These are phyloP conservation scores for Tylochromis polylepis DNA, from an alignment of 2,113 vertebrate species.

Conservation along the genomic window DNA sequence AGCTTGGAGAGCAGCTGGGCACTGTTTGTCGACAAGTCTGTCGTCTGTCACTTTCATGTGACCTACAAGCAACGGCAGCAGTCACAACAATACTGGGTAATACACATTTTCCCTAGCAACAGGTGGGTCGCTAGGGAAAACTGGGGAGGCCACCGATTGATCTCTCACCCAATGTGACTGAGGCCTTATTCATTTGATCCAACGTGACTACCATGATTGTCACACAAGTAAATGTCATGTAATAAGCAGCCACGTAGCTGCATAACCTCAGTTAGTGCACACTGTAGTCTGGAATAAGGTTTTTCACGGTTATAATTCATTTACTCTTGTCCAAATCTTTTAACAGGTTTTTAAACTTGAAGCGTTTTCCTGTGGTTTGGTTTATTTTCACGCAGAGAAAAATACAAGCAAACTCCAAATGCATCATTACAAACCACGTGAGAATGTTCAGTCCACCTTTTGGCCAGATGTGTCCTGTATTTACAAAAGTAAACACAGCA, in stretches of 20 bases:
- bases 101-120: neutral
- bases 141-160: neutral
- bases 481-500: too few species aligned
- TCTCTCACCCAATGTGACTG: neutral
- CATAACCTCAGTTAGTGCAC: neutral
- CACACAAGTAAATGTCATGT: neutral
- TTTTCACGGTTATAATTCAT: neutral
- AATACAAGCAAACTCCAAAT: too few species aligned
- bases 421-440: too few species aligned
- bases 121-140: neutral
- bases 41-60: too few species aligned
- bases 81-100: neutral
- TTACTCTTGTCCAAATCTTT: neutral
- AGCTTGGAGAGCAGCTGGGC: neutral
- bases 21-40: neutral
- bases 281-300: neutral
- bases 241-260: neutral
- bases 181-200: neutral
- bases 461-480: too few species aligned
- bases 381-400: neutral
- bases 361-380: neutral
- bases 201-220: neutral
- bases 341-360: neutral
- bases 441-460: too few species aligned
- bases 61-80: neutral